phyloP scores from a whole-genome alignment of 2,113 vertebrate genomes.

The Coryphaenoides rupestris region DNA sequence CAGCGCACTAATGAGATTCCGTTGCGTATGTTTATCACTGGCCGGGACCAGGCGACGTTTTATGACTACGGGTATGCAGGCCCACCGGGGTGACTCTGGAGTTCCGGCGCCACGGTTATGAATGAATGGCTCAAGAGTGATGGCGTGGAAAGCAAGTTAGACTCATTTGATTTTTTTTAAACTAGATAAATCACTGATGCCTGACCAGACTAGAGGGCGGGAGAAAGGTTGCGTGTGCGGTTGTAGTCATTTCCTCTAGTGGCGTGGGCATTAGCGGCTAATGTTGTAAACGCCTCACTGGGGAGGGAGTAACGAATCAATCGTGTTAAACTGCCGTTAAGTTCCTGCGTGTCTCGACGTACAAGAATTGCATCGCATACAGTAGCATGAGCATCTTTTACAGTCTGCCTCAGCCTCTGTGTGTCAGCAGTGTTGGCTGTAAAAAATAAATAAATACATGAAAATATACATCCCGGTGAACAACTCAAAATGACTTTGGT shows the following conservation, averaged over 20 bases:
- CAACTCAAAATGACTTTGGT: no score
- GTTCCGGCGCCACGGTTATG: no score
- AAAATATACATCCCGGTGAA: no score
- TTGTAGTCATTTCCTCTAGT: slow-evolving; percentile 20
- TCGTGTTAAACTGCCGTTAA: slow-evolving; percentile 15
- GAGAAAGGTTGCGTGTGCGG: slow-evolving; percentile 5
- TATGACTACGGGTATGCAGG: no score
- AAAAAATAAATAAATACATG: no score
- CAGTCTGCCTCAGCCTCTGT: background rate
- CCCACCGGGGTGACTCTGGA: no score
- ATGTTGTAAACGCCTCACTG: background rate
- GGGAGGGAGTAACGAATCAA: slow-evolving; percentile 4
- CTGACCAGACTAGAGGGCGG: background rate
- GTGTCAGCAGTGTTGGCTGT: background rate
- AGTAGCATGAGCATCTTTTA: background rate
- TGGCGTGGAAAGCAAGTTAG: no score
- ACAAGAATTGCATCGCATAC: slow-evolving; percentile 15
- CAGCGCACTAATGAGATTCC: slow-evolving; percentile 20
- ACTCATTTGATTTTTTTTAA: no score
- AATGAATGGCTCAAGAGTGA: no score
- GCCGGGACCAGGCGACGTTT: no score
- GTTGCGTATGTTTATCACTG: no score
- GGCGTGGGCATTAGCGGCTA: slow-evolving; percentile 19
- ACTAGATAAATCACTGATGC: slow-evolving; percentile 23
- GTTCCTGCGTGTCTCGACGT: slow-evolving; percentile 1